Conservation (phyloP, 1,140 invertebrate genomes). For the Philaenus spumarius region DNA sequence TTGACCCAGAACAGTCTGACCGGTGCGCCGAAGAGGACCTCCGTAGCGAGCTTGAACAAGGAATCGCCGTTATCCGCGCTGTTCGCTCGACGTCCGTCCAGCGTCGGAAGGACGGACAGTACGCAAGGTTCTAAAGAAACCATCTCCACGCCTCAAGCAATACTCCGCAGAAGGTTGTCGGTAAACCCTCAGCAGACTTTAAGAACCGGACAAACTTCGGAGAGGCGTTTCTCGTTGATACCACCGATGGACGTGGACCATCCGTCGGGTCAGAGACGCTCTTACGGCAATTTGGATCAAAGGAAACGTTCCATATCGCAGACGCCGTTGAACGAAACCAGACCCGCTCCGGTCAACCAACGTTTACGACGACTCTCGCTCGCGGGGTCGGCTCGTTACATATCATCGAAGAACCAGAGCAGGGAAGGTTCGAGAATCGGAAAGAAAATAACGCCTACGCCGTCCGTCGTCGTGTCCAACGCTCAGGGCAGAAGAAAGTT, state of each 20-base stretch:
- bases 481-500: neutral
- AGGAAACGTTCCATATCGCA: neutral
- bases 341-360: neutral
- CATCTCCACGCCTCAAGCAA: neutral
- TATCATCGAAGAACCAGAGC: neutral
- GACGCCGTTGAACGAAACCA: neutral
- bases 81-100: neutral
- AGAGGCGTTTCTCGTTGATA: conserved; percentile 2
- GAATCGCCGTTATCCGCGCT: neutral
- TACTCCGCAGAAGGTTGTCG: neutral
- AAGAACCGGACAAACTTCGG: neutral
- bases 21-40: neutral
- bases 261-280: neutral
- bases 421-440: too few relatives aligned
- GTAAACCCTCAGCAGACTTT: neutral
- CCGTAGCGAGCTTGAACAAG: too few relatives aligned
- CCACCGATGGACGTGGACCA: conserved; percentile 10
- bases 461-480: neutral
- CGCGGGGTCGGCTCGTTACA: neutral
- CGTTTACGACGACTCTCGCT: neutral
- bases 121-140: neutral
- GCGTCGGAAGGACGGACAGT: too few relatives aligned
- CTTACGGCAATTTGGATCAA: neutral
- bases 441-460: neutral
- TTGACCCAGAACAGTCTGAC: neutral